Conservation (phyloP, 2,888 invertebrate species). For the Clivina fossor region DNA sequence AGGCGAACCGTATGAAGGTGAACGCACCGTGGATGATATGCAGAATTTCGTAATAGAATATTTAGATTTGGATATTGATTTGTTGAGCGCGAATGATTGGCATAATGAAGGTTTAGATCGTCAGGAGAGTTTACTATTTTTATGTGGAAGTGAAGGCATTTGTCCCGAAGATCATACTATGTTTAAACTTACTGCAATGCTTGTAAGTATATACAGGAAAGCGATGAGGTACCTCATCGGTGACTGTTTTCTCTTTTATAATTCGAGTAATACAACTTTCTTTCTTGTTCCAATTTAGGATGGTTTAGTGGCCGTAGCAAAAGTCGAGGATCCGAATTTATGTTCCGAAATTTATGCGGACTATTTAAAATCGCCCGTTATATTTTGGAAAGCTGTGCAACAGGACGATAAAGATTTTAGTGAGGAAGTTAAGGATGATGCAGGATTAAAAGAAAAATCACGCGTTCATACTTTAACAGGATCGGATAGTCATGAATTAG, state of each 20-base stretch:
- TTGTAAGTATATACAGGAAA: too few relatives aligned
- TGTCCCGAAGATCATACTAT: conserved; percentile 60
- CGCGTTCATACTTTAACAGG: conserved; percentile 46
- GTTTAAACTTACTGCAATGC: conserved; percentile 69
- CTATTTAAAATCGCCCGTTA: conserved; percentile 45
- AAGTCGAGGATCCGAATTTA: conserved; percentile 51
- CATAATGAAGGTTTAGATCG: conserved; percentile 42
- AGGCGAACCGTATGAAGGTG: conserved; percentile 62
- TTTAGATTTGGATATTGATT: conserved; percentile 53
- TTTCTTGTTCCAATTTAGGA: conserved; percentile 46
- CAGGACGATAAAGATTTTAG: too few relatives aligned
- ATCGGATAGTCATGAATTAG: conserved; percentile 58
- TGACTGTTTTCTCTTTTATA: too few relatives aligned
- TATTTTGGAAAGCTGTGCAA: conserved; percentile 50
- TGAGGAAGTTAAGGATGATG: conserved; percentile 36
- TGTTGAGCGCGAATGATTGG: conserved; percentile 52
- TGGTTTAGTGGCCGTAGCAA: conserved; percentile 58
- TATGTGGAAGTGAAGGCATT: conserved; percentile 58
- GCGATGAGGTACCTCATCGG: too few relatives aligned
- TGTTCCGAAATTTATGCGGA: conserved; percentile 54
- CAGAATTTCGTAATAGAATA: conserved; percentile 66
- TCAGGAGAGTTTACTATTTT: conserved; percentile 61
- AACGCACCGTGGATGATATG: conserved; percentile 60
- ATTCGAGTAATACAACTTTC: too few relatives aligned
- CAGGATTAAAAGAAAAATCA: conserved; percentile 39